Base-by-base conservation (phyloP, 2,113 vertebrate genomes). In the Damaliscus lunatus region DNA sequence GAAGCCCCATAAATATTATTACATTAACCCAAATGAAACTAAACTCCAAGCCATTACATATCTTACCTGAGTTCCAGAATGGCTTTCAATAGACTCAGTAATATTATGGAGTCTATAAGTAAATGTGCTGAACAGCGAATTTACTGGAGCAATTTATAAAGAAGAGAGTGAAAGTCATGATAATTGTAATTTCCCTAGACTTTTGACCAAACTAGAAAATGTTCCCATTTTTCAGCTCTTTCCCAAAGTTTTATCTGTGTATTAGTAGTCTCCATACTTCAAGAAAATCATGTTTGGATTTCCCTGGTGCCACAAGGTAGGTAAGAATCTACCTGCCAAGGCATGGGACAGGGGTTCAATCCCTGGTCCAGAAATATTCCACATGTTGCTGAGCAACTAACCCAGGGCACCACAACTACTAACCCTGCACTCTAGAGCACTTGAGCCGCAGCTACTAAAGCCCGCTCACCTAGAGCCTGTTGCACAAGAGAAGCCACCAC, bases 371-470 rank as follows among this genome's bases (percentile, higher is more conserved):
- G 71, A 43, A 77, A 77, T 25, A 77, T 15, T 77, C 71, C 23
- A 77, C 71, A 43, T 77, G 71, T 27, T 77, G 40, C 23, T 43
- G 71, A 77, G 71, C 71, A 43, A 43, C 40, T 77, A 43, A 77
- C 21, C 36, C 71, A 43, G 71, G 40, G 71, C 40, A 25, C 23
- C 40, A 27, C 71, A 77, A 27, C 71, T 77, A 77, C 23, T 43
- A 27, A 43, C 11, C 40, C 23, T 43, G 23, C 12, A 77, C 25
- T 43, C 71, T 43, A 77, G 71, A 43, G 6, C 23, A 43, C 40
- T 15, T 0, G 3, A 77, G 71, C 71, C 0, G 3, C 12, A 4
- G 43, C 40, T 43, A 14, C 23, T 2, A 23, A 43, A 77, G 71
- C 40, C 71, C 3, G 2, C 40, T 77, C 23, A 77, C 40, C 36